Evolutionary conservation across 2,113 vertebrate genomes (phyloP).

Genomic region (Athene cunicularia): DNA sequence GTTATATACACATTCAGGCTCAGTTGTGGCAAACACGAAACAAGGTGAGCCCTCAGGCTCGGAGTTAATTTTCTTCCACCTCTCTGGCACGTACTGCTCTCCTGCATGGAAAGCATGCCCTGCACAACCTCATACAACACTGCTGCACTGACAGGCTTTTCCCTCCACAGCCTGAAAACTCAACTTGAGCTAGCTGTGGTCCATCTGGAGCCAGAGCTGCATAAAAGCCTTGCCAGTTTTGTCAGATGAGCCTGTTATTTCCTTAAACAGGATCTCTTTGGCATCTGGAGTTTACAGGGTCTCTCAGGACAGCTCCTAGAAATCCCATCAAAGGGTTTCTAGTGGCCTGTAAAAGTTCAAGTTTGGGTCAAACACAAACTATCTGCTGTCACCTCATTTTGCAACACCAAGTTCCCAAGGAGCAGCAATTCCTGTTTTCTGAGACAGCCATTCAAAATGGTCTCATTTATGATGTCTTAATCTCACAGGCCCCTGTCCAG

Average conservation of each 20-base stretch:
- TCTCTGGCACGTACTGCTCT: background rate
- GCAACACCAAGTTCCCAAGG: background rate
- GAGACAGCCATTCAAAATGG: background rate
- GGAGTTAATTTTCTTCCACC: background rate
- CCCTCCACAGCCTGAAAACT: background rate
- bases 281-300: background rate
- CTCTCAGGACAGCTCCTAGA: background rate
- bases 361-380: background rate
- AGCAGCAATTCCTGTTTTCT: conserved; percentile 1
- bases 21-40: background rate
- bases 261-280: background rate
- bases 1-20: background rate
- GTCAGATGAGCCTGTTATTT: conserved; percentile 5
- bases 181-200: background rate
- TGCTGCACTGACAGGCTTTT: background rate
- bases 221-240: background rate
- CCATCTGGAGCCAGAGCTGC: background rate
- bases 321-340: conserved; percentile 4
- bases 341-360: background rate
- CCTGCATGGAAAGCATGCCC: background rate
- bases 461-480: background rate
- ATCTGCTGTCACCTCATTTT: conserved; percentile 6
- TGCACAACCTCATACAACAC: background rate
- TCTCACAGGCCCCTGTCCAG: background rate
- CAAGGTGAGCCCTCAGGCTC: background rate